Conservation (phyloP, 2,113 vertebrate species). For the Colinus virginianus region DNA sequence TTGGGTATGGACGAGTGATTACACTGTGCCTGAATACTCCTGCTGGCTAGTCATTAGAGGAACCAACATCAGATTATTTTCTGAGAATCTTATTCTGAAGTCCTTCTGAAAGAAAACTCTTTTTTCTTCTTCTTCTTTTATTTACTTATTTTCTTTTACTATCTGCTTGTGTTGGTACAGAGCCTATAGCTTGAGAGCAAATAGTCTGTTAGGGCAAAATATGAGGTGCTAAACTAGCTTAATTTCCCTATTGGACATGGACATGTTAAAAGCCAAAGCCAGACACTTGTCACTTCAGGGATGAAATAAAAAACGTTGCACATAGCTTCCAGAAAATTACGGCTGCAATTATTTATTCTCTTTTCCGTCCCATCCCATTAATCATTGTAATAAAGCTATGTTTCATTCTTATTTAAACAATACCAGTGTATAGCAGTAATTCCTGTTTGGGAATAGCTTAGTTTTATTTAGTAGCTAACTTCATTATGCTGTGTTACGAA, state of each 20-base stretch:
- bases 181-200: conserved; percentile 12
- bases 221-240: not conserved
- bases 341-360: not conserved
- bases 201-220: not conserved
- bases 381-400: not conserved
- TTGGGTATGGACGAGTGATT: conserved; percentile 20
- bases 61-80: conserved; percentile 25
- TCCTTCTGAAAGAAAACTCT: not conserved
- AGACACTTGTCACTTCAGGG: not conserved
- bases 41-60: conserved; percentile 15
- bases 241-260: not conserved
- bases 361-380: not conserved
- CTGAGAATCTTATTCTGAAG: not conserved
- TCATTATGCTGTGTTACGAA: not conserved
- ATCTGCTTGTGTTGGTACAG: not conserved
- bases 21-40: not conserved
- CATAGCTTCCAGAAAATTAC: not conserved
- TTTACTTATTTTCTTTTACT: not conserved
- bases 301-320: not conserved
- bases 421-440: not conserved
- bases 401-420: conserved; percentile 1
- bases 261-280: conserved; percentile 3
- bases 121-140: not conserved
- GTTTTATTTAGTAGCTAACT: not conserved
- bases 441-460: not conserved